Conservation (phyloP, 1,140 invertebrate genomes). For the Heliothis subflexa region DNA sequence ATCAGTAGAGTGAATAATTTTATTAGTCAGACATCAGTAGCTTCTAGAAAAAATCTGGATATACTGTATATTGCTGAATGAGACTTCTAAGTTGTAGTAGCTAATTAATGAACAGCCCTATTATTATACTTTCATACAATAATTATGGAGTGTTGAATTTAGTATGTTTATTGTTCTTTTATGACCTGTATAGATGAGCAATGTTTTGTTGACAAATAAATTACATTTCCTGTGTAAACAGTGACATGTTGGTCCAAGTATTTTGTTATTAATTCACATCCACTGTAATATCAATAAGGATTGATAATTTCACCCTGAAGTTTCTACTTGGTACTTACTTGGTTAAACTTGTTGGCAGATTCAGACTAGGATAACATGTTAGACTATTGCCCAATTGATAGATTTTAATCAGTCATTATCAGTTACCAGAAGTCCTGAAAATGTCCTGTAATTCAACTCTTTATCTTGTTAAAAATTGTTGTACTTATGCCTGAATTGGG, state of each 20-base stretch:
- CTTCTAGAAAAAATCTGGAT: constrained; percentile 11
- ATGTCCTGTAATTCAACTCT: too few relatives aligned
- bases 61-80: neutral
- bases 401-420: neutral
- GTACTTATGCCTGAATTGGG: too few relatives aligned
- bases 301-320: too few relatives aligned
- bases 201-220: neutral
- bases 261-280: neutral
- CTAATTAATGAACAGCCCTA: neutral
- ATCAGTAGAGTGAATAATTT: constrained; percentile 16
- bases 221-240: constrained; percentile 1
- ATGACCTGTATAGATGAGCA: neutral
- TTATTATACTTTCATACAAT: neutral
- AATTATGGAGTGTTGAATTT: neutral
- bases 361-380: too few relatives aligned
- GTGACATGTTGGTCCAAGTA: constrained; percentile 1
- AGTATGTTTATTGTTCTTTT: constrained; percentile 6
- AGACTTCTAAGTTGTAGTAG: neutral
- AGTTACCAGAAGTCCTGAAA: too few relatives aligned
- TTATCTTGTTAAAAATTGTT: too few relatives aligned
- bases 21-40: constrained; percentile 17
- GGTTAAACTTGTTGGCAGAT: too few relatives aligned
- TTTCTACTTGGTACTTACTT: too few relatives aligned
- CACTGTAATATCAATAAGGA: too few relatives aligned
- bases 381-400: neutral